These are phyloP conservation scores for Philypnodon macrostomus DNA, from an alignment of 2,797 vertebrate species.

Conservation along the genomic window DNA sequence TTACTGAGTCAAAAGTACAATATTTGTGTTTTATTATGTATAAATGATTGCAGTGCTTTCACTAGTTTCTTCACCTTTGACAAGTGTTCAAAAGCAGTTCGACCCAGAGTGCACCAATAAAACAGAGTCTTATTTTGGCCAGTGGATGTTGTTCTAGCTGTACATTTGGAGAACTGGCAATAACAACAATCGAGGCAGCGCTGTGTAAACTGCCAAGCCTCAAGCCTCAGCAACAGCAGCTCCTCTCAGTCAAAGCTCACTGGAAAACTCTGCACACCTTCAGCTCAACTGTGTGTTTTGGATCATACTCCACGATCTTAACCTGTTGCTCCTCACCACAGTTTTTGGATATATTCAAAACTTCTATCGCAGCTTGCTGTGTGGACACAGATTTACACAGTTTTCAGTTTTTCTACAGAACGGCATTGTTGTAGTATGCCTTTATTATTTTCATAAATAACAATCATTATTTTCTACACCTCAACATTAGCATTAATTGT, in stretches of 20 bases:
- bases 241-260: constrained; percentile 37
- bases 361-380: constrained; percentile 1
- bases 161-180: constrained; percentile 57
- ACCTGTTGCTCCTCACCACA: no score
- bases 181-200: constrained; percentile 47
- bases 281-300: constrained; percentile 42
- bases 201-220: constrained; percentile 49
- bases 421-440: no score
- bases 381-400: no score
- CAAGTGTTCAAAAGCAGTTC: constrained; percentile 23
- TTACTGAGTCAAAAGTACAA: no score
- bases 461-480: no score
- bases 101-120: constrained; percentile 45
- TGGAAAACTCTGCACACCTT: constrained; percentile 38
- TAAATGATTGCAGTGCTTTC: background rate
- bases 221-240: constrained; percentile 34
- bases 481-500: no score
- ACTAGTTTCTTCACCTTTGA: constrained; percentile 34
- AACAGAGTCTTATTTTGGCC: constrained; percentile 50
- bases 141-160: constrained; percentile 56
- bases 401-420: no score
- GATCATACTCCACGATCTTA: constrained; percentile 38
- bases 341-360: constrained; percentile 13
- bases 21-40: no score
- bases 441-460: no score